Evolutionary conservation across 2,888 invertebrate genomes (phyloP).

Genomic region (Drosophila borborema): DNA sequence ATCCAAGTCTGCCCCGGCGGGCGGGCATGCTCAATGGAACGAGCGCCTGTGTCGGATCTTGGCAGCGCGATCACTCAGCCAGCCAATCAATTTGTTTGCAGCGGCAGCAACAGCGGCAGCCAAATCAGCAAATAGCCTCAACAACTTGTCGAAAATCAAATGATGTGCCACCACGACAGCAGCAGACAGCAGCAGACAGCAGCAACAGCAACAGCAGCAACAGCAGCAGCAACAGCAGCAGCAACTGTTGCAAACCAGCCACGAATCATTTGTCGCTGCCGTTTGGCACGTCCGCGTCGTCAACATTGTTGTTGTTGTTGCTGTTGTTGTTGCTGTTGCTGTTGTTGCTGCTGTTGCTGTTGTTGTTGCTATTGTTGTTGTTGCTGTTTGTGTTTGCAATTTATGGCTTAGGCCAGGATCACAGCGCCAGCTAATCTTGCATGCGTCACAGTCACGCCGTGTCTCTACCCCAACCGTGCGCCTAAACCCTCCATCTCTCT

Average conservation of each 20-base stretch:
- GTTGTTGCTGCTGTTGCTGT: constrained; percentile 29
- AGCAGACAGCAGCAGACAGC: constrained; percentile 20
- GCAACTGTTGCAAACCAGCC: constrained; percentile 54
- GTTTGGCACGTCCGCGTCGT: constrained; percentile 77
- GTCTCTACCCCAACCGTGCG: neutral
- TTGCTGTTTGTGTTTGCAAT: constrained; percentile 58
- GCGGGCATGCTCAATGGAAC: constrained; percentile 59
- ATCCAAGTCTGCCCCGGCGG: constrained; percentile 46
- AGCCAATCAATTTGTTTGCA: constrained; percentile 77
- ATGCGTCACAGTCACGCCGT: constrained; percentile 77
- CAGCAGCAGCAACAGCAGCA: constrained; percentile 27
- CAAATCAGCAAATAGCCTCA: constrained; percentile 79
- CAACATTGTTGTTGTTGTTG: constrained; percentile 36
- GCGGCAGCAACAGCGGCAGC: constrained; percentile 43
- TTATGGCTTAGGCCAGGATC: constrained; percentile 77
- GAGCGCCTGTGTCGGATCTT: constrained; percentile 18
- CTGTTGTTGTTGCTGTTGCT: constrained; percentile 29
- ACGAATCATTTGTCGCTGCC: constrained; percentile 78
- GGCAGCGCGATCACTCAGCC: constrained; percentile 57
- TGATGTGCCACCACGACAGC: constrained; percentile 75
- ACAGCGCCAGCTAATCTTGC: constrained; percentile 78
- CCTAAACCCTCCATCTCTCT: neutral
- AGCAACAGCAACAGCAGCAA: constrained; percentile 10
- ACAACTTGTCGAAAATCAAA: constrained; percentile 80
- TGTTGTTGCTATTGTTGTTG: constrained; percentile 31